These are phyloP conservation scores for Drosophila nigromelanica DNA, from an alignment of 1,140 invertebrate genomes.

Conservation along the genomic window DNA sequence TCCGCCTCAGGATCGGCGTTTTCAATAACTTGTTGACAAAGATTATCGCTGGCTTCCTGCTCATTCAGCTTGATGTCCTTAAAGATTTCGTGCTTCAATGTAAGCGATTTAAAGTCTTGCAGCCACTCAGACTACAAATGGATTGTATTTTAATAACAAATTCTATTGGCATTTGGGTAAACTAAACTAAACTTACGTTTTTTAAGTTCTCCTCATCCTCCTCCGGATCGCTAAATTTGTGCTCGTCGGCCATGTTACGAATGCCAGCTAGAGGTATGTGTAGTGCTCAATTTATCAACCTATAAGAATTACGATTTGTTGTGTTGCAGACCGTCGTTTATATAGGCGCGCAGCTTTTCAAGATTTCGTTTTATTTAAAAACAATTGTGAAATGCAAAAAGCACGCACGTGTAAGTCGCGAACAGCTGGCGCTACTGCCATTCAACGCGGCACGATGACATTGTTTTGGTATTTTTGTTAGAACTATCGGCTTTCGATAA, in stretches of 20 bases:
- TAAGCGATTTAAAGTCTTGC: slow-evolving; percentile 68
- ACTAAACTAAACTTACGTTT: slow-evolving; percentile 31
- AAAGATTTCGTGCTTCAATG: slow-evolving; percentile 61
- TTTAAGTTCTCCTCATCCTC: slow-evolving; percentile 62
- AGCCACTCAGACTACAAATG: slow-evolving; percentile 57
- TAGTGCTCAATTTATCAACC: neutral
- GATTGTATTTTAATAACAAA: neutral
- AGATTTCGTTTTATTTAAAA: slow-evolving; percentile 12
- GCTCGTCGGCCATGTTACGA: slow-evolving; percentile 54
- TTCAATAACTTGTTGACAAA: slow-evolving; percentile 39
- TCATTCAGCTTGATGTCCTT: slow-evolving; percentile 53
- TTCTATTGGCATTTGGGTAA: neutral
- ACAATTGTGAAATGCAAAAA: slow-evolving; percentile 38
- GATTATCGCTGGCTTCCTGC: slow-evolving; percentile 48
- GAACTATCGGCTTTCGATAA: slow-evolving; percentile 18
- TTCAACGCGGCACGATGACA: slow-evolving; percentile 36
- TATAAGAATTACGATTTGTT: slow-evolving; percentile 6
- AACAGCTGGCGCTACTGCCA: slow-evolving; percentile 44
- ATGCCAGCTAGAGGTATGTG: neutral
- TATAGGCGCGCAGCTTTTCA: slow-evolving; percentile 8
- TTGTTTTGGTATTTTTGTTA: slow-evolving; percentile 63
- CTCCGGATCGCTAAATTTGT: slow-evolving; percentile 79
- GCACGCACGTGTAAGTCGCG: slow-evolving; percentile 32
- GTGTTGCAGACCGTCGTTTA: neutral
- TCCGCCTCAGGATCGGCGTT: slow-evolving; percentile 43